These are phyloP conservation scores for Esox lucius DNA, from an alignment of 2,797 vertebrate genomes.

Conservation along the genomic window DNA sequence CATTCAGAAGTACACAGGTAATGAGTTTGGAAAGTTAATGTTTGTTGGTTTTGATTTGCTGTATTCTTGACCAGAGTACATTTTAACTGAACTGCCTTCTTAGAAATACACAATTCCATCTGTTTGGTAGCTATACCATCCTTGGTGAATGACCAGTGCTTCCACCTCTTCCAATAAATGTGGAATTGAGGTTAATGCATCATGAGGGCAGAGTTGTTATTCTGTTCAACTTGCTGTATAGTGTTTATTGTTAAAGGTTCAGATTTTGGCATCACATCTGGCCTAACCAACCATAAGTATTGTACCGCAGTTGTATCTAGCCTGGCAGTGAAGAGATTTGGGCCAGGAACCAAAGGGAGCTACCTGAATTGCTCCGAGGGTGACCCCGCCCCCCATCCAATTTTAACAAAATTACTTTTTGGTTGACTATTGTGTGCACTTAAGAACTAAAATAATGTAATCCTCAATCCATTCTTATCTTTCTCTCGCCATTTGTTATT, in stretches of 20 bases:
- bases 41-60: neutral
- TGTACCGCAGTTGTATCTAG: neutral
- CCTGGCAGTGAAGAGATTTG: no score
- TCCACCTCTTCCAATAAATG: neutral
- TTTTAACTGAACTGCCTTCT: neutral
- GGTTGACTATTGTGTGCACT: no score
- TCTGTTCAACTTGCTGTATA: no score
- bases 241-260: neutral
- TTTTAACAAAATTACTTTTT: no score
- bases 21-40: neutral
- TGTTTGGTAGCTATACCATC: neutral
- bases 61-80: neutral
- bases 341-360: no score
- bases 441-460: no score
- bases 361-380: no score
- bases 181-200: neutral
- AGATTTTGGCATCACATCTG: neutral
- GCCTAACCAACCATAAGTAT: neutral
- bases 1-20: neutral
- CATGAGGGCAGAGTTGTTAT: no score
- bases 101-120: neutral
- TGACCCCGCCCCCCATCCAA: no score
- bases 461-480: neutral
- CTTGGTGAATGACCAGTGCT: neutral
- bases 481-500: constrained; percentile 12